Base-by-base conservation (phyloP, 2,797 vertebrate species). In the Poecile montanus region DNA sequence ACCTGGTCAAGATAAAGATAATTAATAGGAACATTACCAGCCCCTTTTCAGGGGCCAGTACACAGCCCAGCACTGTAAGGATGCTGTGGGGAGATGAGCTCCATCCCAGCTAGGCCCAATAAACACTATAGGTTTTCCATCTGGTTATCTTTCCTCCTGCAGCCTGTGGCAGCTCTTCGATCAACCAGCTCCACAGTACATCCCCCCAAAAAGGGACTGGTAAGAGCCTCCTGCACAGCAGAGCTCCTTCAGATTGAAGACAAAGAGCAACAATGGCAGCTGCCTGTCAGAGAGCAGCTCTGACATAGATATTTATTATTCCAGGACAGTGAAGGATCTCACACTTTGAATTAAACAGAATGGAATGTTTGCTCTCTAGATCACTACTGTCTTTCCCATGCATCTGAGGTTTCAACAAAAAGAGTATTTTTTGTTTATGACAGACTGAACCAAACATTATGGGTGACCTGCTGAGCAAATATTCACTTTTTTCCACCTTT, bases 321-420 rank as follows among this genome's bases (percentile, higher is more conserved):
- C 40, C 75, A 76, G 38, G 26, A 53, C n/a, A 27, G 21, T 10
- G 20, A 53, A 42, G 32, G 44, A 42, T 66, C 65, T 77, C 23
- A 19, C 8, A 16, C 40, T 61, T 34, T 1, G 19, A 79, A 36
- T n/a, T 57, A 70, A 66, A 91, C 1, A 8, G 45, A 88, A n/a
- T 17, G 9, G 21, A 62, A 44, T 62, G 14, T 54, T 87, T 67
- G 48, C 58, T 85, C 26, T 78, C 56, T 54, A 68, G 57, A 42
- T 87, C 53, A 27, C 57, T 17, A 27, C 57, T 17, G 2, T 27
- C 27, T 38, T 83, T 40, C 23, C 44, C 0, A 0, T 48, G 29
- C 26, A 47, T 56, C 71, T 73, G 22, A n/a, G 22, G 26, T 42
- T 71, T 62, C 66, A 72, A 63, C 2, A 1, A 40, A 44, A 76